Evolutionary conservation across 2,888 invertebrate species (phyloP), one percentile per base, ranked within the genome.

Genomic region (Lepetodrilus schrolli): DNA sequence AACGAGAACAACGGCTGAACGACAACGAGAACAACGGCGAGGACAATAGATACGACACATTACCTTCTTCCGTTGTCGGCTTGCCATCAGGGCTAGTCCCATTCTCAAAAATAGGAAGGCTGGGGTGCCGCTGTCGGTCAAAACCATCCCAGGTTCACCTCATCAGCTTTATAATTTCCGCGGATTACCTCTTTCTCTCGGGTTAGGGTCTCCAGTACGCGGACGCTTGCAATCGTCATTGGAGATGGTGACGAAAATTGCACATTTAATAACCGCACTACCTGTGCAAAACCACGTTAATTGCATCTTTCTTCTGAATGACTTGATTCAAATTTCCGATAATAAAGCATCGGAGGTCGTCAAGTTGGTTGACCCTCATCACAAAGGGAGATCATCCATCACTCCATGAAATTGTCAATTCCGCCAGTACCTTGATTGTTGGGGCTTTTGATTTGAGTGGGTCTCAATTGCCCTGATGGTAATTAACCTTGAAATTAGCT

Each of bases 381-480:
- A 58, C 58, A 58, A 58, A 58, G 58, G 58, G 58, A 48, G 58
- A 58, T 58, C 26, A 58, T 58, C 58, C 30, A 58, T 13, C 58
- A 30, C 58, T 26, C n/a, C 26, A 58, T 58, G 58, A 58, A 58
- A 58, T 30, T 58, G 58, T 58, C 58, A 30, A 43, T 43, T 43
- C 43, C 43, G 13, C 43, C n/a, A 43, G n/a, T 17, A 13, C n/a
- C 34, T 30, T 58, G 58, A 34, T 58, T 30, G 58, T 34, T 34
- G 7, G 43, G 43, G 13, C 43, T 43, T 17, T 43, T 43, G 43
- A 34, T 58, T 58, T 30, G 30, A 17, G n/a, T 3, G 58, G 30
- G 34, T 58, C 30, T 13, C 2, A 58, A 58, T 58, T 58, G 58
- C 13, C 58, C 10, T 34, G n/a, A 17, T 34, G 13, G 17, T 58